Conservation (phyloP, 2,113 vertebrate genomes). For the Callionymus lyra region DNA sequence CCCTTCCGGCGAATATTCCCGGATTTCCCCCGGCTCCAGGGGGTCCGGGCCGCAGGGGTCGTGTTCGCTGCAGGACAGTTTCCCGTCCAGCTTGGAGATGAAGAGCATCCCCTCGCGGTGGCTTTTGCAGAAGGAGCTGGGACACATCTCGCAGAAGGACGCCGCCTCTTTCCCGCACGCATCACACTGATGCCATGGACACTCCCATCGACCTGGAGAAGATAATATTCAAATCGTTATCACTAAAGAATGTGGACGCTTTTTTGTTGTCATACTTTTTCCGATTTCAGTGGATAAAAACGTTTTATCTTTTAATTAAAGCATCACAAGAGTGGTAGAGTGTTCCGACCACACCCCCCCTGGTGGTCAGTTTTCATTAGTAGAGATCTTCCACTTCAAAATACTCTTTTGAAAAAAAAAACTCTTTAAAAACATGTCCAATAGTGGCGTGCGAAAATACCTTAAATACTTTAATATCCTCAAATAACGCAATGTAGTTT, state of each 20-base stretch:
- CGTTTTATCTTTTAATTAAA: no score
- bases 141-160: slow-evolving; percentile 97
- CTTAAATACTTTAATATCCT: no score
- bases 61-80: slow-evolving; percentile 91
- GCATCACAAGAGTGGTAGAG: no score
- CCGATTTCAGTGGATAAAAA: no score
- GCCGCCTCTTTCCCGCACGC: slow-evolving; percentile 88
- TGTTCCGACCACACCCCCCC: no score
- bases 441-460: no score
- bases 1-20: slow-evolving; percentile 72
- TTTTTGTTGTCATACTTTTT: no score
- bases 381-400: no score
- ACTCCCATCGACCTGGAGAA: slow-evolving; percentile 91
- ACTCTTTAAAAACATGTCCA: no score
- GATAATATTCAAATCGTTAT: slow-evolving; percentile 1
- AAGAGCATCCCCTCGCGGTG: slow-evolving; percentile 96
- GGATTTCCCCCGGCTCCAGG: slow-evolving; percentile 92
- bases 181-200: slow-evolving; percentile 97
- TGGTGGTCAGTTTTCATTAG: no score
- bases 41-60: slow-evolving; percentile 94
- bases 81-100: slow-evolving; percentile 95
- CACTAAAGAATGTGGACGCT: neutral
- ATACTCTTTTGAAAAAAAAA: no score
- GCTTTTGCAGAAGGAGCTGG: slow-evolving; percentile 93
- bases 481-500: no score